phyloP scores from a whole-genome alignment of 2,113 vertebrate genomes.

The Dermatemys mawii region DNA sequence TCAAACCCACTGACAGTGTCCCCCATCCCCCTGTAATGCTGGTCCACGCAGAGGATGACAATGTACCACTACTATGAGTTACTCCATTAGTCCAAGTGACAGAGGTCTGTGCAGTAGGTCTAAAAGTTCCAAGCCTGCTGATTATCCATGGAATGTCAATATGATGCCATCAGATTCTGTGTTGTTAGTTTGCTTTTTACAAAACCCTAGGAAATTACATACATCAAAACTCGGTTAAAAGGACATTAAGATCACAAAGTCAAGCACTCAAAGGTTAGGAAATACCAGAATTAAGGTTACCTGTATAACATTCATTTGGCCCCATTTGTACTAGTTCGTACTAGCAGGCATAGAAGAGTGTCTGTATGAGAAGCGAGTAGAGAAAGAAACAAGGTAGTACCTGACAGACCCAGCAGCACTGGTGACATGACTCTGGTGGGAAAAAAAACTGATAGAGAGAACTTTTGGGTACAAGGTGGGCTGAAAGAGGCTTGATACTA shows the following conservation, averaged over 20 bases:
- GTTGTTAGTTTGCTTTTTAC: neutral
- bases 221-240: too few species aligned
- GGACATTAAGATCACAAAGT: too few species aligned
- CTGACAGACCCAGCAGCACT: neutral
- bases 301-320: neutral
- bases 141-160: neutral
- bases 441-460: neutral
- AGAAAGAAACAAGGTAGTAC: neutral
- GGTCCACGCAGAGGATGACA: neutral
- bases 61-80: neutral
- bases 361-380: neutral
- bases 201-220: neutral
- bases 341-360: neutral
- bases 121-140: neutral
- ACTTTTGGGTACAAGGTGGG: neutral
- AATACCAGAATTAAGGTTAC: neutral
- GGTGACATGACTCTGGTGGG: neutral
- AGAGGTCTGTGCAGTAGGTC: neutral
- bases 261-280: neutral
- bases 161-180: neutral
- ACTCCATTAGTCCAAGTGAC: neutral
- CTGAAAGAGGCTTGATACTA: neutral
- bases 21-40: neutral
- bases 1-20: neutral
- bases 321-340: neutral